Base-by-base conservation (phyloP, 2,888 invertebrate species). In the Rhagonycha fulva region DNA sequence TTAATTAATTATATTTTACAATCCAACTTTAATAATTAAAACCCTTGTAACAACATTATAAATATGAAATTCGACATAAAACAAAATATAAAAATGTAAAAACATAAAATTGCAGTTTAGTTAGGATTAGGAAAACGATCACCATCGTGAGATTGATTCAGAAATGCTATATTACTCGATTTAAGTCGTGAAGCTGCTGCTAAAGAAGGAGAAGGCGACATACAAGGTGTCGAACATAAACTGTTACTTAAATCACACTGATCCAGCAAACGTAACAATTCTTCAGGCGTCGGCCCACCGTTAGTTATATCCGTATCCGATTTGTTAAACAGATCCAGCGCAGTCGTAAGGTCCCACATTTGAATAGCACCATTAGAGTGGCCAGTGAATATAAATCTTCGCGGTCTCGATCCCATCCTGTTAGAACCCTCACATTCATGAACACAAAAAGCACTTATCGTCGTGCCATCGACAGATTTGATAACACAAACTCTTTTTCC, bases 281-380 rank as follows among this genome's bases (percentile, higher is more conserved):
- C 98, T 85, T 95, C 94, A 1, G 98, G 93, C 0, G 94, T 94
- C 30, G 98, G 98, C n/a, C 98, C 98, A 79, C 97, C 97, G 80
- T 94, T 94, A 47, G 19, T 19, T 61, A 75, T 73, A 90, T 90
- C 88, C 85, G 87, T 86, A 81, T 89, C 89, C 82, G 88, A 88
- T 86, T 89, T 89, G 84, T 89, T 88, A 14, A 92, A 90, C 80
- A 94, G 91, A 88, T 98, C 97, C 71, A 99, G 89, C 12, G 97
- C 98, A 10, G 97, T 98, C 12, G 98, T 98, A 77, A 99, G 90
- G 89, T 99, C 99, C 98, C 99, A 99, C 95, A 99, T 97, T 89
- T 98, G 98, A 77, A 98, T 94, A 62, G 95, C 95, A 68, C 98
- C 98, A 81, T 95, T 97, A 61, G 95, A 93, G 86, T 98, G 98